Evolutionary conservation across 2,797 vertebrate genomes (phyloP).

Genomic region (Carduelis carduelis): DNA sequence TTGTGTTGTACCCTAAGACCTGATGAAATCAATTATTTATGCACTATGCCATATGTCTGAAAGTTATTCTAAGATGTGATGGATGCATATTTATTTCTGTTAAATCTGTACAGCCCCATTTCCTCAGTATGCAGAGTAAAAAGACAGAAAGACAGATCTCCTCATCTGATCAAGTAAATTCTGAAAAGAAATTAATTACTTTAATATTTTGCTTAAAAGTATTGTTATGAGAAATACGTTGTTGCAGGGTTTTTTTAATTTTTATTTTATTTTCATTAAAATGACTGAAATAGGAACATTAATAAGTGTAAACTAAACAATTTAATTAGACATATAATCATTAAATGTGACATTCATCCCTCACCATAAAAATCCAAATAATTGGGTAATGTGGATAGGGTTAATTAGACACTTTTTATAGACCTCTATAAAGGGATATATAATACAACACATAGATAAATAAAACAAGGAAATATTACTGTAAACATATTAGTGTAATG

Average conservation of each 20-base stretch:
- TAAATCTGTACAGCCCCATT: not conserved
- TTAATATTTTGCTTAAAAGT: not conserved
- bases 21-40: not conserved
- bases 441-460: not conserved
- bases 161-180: not conserved
- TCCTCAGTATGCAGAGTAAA: not conserved
- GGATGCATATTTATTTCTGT: not conserved
- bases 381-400: not conserved
- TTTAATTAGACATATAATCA: not conserved
- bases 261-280: not conserved
- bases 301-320: not conserved
- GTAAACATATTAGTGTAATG: not conserved
- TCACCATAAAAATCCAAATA: not conserved
- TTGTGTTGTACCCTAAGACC: not conserved
- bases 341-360: not conserved
- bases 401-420: constrained; percentile 21
- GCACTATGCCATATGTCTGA: not conserved
- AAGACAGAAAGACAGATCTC: not conserved
- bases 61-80: not conserved
- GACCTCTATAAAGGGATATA: not conserved
- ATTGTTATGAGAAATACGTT: not conserved
- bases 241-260: not conserved
- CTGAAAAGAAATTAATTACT: not conserved
- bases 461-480: not conserved
- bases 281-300: not conserved